A percentile compares a stretch with the other conserved stretches of the same genome.
These are phyloP conservation scores for Columba janthina DNA, from an alignment of 2,113 vertebrate genomes.

Conservation along the genomic window DNA sequence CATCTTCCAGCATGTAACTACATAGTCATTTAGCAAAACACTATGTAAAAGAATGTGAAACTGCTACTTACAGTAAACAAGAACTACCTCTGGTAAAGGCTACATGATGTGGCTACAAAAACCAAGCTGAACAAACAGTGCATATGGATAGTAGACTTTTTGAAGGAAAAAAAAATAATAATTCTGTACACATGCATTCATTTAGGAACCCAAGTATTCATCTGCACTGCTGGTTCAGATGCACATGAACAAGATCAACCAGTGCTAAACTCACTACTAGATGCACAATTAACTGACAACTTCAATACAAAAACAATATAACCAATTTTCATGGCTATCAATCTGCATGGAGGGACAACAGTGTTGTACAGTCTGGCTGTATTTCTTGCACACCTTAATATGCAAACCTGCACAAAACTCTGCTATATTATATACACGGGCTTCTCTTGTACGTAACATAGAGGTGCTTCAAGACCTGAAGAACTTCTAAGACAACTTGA, in stretches of 20 bases:
- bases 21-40: neutral
- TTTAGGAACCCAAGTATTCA: neutral
- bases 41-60: neutral
- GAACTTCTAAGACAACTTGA: neutral
- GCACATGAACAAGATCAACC: neutral
- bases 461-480: neutral
- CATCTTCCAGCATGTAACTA: neutral
- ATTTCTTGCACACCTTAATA: neutral
- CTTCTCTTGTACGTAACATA: neutral
- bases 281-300: neutral
- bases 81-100: neutral
- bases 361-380: neutral
- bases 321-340: neutral
- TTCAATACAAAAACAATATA: neutral
- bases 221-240: neutral
- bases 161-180: neutral
- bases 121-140: neutral
- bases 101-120: neutral
- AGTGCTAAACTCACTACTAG: neutral
- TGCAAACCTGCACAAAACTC: neutral
- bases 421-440: neutral
- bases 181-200: rapidly evolving
- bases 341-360: neutral
- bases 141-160: neutral
- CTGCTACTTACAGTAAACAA: conserved; percentile 22